These are phyloP conservation scores for Seriola rivoliana DNA, from an alignment of 2,113 vertebrate species.

Conservation along the genomic window DNA sequence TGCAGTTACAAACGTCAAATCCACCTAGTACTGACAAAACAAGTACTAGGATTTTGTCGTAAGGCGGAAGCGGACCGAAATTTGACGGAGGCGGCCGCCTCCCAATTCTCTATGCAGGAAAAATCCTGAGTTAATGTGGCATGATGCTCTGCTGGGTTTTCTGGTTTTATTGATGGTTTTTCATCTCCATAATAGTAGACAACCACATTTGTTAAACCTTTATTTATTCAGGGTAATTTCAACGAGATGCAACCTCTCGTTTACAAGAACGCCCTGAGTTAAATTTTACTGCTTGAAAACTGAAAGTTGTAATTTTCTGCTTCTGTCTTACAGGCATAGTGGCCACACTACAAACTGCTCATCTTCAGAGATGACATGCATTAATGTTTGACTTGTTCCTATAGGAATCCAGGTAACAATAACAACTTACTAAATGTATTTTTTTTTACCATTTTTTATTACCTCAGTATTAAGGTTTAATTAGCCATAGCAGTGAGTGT, in stretches of 20 bases:
- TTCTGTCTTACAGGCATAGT: slow-evolving; percentile 35
- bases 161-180: not conserved
- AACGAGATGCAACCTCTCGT: no score
- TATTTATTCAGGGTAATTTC: no score
- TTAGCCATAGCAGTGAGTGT: no score
- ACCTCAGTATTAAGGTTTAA: not conserved
- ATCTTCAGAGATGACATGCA: slow-evolving; percentile 21
- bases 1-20: no score
- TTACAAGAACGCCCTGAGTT: not conserved
- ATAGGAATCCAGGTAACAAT: slow-evolving; percentile 55
- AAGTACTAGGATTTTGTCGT: no score
- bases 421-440: not conserved
- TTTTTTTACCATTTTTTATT: not conserved
- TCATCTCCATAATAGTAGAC: not conserved
- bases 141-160: not conserved
- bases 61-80: no score
- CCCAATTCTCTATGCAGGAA: no score
- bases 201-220: not conserved
- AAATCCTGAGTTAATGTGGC: not conserved
- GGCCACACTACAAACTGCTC: not conserved
- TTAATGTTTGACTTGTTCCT: slow-evolving; percentile 36
- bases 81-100: no score
- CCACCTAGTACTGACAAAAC: no score
- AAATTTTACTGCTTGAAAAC: not conserved
- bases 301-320: not conserved